Base-by-base conservation (phyloP, 1,140 invertebrate genomes). In the Brachionus angularis region DNA sequence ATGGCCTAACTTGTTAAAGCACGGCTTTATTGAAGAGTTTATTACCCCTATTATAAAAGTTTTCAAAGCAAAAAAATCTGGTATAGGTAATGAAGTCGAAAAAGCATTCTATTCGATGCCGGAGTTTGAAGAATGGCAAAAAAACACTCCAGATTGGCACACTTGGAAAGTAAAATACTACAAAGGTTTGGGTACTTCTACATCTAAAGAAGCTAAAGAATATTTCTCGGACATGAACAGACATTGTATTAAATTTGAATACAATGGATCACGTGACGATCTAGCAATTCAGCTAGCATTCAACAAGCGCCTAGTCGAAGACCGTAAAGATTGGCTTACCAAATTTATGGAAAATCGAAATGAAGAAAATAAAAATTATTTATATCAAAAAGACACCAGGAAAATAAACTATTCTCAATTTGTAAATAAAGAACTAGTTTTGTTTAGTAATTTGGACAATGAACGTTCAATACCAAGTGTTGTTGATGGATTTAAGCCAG, bases 11-110 rank as follows among this genome's bases (percentile, higher is more conserved):
- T 81, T 99, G 21, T 80, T 99, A 7, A 88, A 89, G 73, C 82
- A 89, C 46, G 89, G 91, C 42, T 97, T 98, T 76, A 83, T 99
- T 4, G 93, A 98, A 78, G 92, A 99, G 83, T 99, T 99, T 76
- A 99, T 99, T 74, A 99, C 96, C 2, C 96, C 96, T 1, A 96
- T 99, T 79, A 92, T 99, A 0, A 99, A 83, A 79, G 95, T 90
- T 0, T 87, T 85, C 0, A 98, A 98, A 81, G 89, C 88, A 64
- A 83, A 82, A 47, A 86, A 91, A 73, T 10, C 39, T 42, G 10
- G 16, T 10, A 42, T 16, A 42, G 10, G 16, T 10, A 16, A 42
- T 10, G 16, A 10, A 16, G 3, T 23, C 5, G 87, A 88, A 75
- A 77, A 88, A 14, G 88, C 90, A 8, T 99, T 99, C 78, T 99